Evolutionary conservation across 2,888 invertebrate species (phyloP), one percentile per base, ranked within the genome.

Genomic region (Auanema freiburgensis): DNA sequence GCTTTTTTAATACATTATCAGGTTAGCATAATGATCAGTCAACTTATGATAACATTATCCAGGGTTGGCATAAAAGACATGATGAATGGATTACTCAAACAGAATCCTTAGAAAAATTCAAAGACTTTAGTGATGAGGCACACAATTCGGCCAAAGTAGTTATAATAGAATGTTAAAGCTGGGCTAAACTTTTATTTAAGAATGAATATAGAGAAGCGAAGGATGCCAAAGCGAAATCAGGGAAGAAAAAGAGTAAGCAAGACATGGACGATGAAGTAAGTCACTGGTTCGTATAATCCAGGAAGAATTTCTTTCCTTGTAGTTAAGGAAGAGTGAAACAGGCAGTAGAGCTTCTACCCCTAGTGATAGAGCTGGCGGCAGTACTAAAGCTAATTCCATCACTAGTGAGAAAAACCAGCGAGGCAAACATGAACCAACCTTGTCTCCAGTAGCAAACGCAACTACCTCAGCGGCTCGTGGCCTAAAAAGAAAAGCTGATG

Each of bases 41-140:
- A 10, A 24, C 16, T 25, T 18, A 2, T 55, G 23, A 33, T 25
- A 3, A 21, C 12, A 2, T 16, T 21, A n/a, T 64, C 14, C 16
- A 53, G 52, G 71, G 71, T 4, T 72, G 69, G 69, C 59, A 67
- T 41, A 46, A 25, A 21, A 63, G 69, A 8, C 57, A 72, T 54
- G 71, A 72, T 50, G 67, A 67, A 23, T 40, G 24, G 11, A 49
- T 72, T 2, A 23, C 43, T 1, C 4, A 44, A 40, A 46, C 43
- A 5, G 44, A 66, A 14, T 43, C 49, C 3, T 10, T 25, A 0
- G 55, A 25, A 0, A 33, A 24, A 16, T 42, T 61, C 5, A 51
- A 54, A 43, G 33, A 24, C 8, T 63, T 49, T 23, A 40, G 55
- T 2, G 52, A 57, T 4, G 62, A 56, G 18, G 52, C 50, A 12